Conservation (phyloP, 2,113 vertebrate species). For the Acrocephalus arundinaceus region DNA sequence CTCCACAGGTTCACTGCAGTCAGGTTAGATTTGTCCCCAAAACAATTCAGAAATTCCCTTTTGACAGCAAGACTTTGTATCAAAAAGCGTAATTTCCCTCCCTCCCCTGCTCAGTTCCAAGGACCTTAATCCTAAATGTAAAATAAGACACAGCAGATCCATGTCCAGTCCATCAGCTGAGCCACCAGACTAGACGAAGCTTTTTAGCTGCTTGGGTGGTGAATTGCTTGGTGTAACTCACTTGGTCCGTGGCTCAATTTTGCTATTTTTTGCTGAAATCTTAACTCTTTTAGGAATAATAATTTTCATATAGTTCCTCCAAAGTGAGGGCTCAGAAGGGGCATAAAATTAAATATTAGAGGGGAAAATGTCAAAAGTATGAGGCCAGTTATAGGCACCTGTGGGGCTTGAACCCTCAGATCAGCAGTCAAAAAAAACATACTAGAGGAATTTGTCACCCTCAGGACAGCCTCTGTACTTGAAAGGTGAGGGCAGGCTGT, state of each 20-base stretch:
- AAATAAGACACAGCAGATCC: background rate
- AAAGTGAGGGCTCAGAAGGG: background rate
- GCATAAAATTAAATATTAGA: background rate
- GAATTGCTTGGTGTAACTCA: background rate
- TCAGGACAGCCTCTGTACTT: background rate
- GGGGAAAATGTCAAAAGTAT: background rate
- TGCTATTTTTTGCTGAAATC: background rate
- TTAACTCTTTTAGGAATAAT: background rate
- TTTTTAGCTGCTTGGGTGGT: background rate
- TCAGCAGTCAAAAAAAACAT: background rate
- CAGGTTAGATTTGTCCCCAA: background rate
- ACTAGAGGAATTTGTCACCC: background rate
- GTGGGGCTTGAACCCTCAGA: background rate
- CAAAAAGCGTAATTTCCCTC: background rate
- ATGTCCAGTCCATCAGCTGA: background rate
- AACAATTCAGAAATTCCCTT: background rate
- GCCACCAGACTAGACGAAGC: background rate
- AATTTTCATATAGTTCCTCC: background rate
- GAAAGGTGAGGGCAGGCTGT: background rate
- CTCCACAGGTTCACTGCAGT: background rate
- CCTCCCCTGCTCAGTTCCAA: accelerated
- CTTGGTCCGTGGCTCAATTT: background rate
- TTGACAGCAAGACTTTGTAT: background rate
- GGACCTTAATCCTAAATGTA: background rate
- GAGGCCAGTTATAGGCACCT: background rate